Percentiles rank a stretch among this genome's conserved stretches.
Conservation (phyloP, 2,888 invertebrate species). For the Melanchra persicariae region DNA sequence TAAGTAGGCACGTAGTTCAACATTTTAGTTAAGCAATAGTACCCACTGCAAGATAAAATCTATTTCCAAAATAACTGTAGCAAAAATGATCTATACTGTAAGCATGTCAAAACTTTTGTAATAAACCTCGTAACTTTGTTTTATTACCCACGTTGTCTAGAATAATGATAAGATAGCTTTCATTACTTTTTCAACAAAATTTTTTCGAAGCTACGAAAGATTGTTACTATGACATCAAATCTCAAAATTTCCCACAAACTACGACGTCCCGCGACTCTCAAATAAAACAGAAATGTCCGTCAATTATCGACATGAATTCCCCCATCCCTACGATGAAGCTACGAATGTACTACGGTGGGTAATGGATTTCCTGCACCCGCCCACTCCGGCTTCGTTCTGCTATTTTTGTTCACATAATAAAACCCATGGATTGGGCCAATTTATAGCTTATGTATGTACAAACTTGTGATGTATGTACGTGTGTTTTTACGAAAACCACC, state of each 20-base stretch:
- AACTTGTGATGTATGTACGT: constrained; percentile 49
- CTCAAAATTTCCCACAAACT: background rate
- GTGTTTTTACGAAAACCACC: constrained; percentile 17
- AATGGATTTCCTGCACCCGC: constrained; percentile 82
- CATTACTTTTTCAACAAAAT: background rate
- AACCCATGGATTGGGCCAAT: constrained; percentile 71
- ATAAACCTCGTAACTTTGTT: background rate
- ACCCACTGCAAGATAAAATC: background rate
- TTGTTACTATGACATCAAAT: background rate
- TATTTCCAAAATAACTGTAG: background rate
- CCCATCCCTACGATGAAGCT: constrained; percentile 50
- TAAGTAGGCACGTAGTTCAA: background rate
- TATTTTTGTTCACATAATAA: constrained; percentile 76
- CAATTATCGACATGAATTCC: constrained; percentile 60
- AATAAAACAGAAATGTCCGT: constrained; percentile 31
- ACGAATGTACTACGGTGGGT: constrained; percentile 69
- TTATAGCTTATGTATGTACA: constrained; percentile 65
- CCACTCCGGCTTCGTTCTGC: constrained; percentile 73
- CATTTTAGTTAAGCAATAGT: background rate
- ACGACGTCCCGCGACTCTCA: background rate
- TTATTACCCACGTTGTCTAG: background rate
- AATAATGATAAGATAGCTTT: background rate
- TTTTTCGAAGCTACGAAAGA: too few relatives aligned
- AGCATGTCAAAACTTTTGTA: background rate
- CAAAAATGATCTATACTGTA: background rate